Conservation (phyloP, 1,140 invertebrate species). For the Eumeta japonica region DNA sequence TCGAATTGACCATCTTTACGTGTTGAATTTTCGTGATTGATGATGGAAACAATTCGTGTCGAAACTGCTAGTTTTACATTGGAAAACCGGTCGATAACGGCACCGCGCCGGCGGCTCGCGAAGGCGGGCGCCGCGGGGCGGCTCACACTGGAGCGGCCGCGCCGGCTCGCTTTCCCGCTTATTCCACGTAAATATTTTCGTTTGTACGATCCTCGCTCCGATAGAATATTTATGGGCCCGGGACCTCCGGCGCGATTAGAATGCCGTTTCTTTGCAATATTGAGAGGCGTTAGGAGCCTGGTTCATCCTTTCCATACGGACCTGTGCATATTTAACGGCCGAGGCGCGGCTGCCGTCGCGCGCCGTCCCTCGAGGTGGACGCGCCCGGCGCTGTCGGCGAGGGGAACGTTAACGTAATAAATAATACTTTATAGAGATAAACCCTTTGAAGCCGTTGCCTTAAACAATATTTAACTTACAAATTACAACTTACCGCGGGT, state of each 20-base stretch:
- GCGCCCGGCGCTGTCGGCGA: too few species aligned
- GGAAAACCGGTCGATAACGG: too few species aligned
- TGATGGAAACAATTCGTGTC: too few species aligned
- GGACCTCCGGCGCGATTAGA: constrained; percentile 37
- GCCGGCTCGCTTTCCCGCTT: constrained; percentile 6
- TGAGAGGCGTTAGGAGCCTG: constrained; percentile 32
- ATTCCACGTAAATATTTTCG: constrained; percentile 32
- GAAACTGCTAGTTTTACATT: too few species aligned
- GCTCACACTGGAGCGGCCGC: constrained; percentile 26
- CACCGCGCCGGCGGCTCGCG: constrained; percentile 20
- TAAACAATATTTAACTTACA: too few species aligned
- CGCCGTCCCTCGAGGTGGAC: too few species aligned
- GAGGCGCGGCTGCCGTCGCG: constrained; percentile 6
- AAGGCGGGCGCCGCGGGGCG: constrained; percentile 24
- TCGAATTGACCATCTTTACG: too few species aligned
- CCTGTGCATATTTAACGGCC: constrained; percentile 38
- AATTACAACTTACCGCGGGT: too few species aligned
- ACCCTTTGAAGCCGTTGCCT: too few species aligned
- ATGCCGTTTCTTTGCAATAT: constrained; percentile 45
- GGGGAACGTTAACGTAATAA: too few species aligned
- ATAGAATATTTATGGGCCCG: constrained; percentile 43
- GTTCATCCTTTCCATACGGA: constrained; percentile 29
- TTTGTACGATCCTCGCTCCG: constrained; percentile 18
- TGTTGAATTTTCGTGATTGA: too few species aligned
- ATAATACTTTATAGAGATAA: too few species aligned